phyloP scores from a whole-genome alignment of 2,113 vertebrate species.

The Callithrix jacchus region DNA sequence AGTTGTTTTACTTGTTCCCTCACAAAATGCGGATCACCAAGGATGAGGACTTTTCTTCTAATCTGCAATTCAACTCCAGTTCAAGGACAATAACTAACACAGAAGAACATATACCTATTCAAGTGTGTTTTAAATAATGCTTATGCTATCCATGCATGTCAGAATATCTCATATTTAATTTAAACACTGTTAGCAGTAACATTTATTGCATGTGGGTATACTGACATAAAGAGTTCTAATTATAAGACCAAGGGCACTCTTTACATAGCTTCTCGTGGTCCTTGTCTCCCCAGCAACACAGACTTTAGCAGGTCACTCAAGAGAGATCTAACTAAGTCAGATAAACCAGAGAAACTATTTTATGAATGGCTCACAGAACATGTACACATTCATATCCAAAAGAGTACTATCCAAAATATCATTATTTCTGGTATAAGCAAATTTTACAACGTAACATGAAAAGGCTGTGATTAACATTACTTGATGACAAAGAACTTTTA shows the following conservation, averaged over 20 bases:
- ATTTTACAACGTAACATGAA: neutral
- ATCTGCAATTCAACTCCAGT: neutral
- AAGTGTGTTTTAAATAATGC: neutral
- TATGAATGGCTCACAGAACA: neutral
- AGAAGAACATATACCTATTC: neutral
- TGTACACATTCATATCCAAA: neutral
- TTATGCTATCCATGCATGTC: neutral
- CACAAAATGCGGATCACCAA: neutral
- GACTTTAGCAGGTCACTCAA: neutral
- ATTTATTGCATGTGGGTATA: neutral
- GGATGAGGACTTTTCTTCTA: neutral
- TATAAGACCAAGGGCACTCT: neutral
- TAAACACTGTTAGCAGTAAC: fast-evolving
- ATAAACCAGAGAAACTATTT: neutral
- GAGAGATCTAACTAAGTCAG: neutral
- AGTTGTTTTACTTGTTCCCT: neutral
- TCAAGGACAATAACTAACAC: neutral
- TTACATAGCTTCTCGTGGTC: neutral
- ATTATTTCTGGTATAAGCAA: neutral
- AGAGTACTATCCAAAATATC: neutral
- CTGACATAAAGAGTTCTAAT: neutral
- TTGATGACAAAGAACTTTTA: neutral
- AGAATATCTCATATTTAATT: neutral
- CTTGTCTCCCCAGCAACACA: too few relatives aligned
- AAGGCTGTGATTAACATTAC: neutral